A percentile compares a stretch with the other conserved stretches of the same genome.
These are phyloP conservation scores for Rhimphoctona megacephalus DNA, from an alignment of 2,888 invertebrate species.

Conservation along the genomic window DNA sequence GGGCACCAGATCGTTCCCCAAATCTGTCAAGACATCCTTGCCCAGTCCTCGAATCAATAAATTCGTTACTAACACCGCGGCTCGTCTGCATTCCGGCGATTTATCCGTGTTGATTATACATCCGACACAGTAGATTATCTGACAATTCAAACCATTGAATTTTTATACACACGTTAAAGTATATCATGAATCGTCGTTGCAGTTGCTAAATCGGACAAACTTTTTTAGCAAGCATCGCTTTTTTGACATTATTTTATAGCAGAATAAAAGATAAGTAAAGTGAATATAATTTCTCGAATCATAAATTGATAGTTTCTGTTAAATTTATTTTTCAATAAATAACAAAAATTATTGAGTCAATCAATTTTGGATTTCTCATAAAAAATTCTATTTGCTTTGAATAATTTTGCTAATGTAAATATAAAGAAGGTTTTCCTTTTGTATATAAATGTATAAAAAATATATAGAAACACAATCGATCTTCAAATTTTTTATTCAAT, in stretches of 20 bases:
- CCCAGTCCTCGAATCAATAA: constrained; percentile 91
- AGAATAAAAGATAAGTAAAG: too few relatives aligned
- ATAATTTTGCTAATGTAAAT: neutral
- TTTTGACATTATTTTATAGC: too few relatives aligned
- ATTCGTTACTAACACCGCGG: constrained; percentile 92
- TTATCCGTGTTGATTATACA: constrained; percentile 90
- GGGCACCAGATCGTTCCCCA: constrained; percentile 89
- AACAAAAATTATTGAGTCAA: neutral
- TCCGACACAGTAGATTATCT: constrained; percentile 91
- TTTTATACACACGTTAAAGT: neutral
- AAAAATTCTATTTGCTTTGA: neutral
- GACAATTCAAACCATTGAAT: constrained; percentile 74
- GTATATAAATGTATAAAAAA: too few relatives aligned
- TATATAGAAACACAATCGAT: too few relatives aligned
- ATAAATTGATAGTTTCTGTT: neutral
- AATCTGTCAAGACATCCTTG: constrained; percentile 88
- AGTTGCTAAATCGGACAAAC: too few relatives aligned
- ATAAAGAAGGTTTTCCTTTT: too few relatives aligned
- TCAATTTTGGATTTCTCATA: neutral
- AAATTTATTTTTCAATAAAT: neutral
- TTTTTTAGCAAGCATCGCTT: too few relatives aligned
- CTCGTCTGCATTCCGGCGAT: constrained; percentile 90
- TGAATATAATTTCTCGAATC: neutral
- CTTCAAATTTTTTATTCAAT: too few relatives aligned
- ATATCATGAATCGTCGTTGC: neutral